Conservation (phyloP, 30 jellyfish, hydroid and myxozoan genomes). For the Aurelia sp. region DNA sequence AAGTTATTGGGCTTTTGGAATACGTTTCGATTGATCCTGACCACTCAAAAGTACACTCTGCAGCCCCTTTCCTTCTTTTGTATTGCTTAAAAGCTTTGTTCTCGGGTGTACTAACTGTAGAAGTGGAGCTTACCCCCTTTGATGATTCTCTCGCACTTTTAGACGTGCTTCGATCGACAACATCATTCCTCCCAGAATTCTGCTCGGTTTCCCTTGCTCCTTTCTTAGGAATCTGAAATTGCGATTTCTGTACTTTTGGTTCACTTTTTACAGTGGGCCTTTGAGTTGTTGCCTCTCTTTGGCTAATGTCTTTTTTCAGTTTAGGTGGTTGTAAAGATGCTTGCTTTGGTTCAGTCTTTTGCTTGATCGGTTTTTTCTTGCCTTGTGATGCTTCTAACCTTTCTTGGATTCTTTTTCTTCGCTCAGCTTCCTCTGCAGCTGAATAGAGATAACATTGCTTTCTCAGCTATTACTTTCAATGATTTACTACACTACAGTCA, state of each 20-base stretch:
- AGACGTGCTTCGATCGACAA: neutral
- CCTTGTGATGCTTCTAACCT: conserved; percentile 62
- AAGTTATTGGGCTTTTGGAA: neutral
- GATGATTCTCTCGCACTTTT: conserved; percentile 6
- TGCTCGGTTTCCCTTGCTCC: neutral
- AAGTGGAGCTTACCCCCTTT: neutral
- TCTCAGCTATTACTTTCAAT: no score
- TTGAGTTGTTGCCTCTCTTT: neutral
- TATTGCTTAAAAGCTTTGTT: conserved; percentile 15
- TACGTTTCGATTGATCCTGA: conserved; percentile 32
- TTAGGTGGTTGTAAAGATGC: neutral
- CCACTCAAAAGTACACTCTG: conserved; percentile 54
- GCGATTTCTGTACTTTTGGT: neutral
- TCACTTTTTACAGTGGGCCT: neutral
- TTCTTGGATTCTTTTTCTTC: conserved; percentile 67
- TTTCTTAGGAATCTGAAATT: neutral
- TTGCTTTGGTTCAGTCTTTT: neutral
- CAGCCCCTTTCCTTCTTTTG: conserved; percentile 19
- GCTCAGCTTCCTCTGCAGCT: conserved; percentile 81
- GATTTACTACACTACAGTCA: neutral
- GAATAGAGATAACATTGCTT: neutral
- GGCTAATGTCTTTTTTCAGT: neutral
- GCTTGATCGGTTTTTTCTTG: conserved; percentile 21
- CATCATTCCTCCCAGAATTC: neutral
- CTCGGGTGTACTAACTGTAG: neutral